Conservation (phyloP, 2,888 invertebrate species). For the Invenusta paracnida region DNA sequence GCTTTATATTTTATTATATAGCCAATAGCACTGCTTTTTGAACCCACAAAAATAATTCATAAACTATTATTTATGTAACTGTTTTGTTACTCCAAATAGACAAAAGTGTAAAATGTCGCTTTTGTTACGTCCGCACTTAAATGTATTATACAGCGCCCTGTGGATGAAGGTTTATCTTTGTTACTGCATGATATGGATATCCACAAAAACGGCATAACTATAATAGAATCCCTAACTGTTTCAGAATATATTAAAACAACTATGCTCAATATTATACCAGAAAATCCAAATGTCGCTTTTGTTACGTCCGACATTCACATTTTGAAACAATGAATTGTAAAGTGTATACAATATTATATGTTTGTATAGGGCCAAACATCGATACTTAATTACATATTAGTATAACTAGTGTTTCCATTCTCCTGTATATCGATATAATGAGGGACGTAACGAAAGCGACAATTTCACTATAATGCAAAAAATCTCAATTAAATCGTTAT, state of each 20-base stretch:
- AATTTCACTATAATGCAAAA: background rate
- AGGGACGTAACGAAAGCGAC: background rate
- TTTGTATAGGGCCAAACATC: background rate
- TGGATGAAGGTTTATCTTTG: background rate
- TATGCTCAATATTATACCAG: background rate
- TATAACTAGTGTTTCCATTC: background rate
- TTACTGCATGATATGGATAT: background rate
- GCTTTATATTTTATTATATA: background rate
- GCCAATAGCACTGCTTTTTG: background rate
- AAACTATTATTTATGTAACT: background rate
- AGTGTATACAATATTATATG: background rate
- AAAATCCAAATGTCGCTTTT: background rate
- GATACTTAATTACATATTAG: background rate
- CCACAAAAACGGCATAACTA: background rate
- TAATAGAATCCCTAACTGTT: background rate
- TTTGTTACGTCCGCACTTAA: background rate
- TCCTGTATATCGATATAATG: background rate
- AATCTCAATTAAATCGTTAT: background rate
- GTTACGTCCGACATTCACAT: background rate
- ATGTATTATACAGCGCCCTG: background rate
- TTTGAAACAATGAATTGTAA: background rate
- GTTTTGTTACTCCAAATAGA: background rate
- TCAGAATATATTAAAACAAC: background rate
- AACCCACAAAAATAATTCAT: background rate
- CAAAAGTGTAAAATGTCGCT: background rate